These are phyloP conservation scores for Meriones unguiculatus DNA, from an alignment of 2,113 vertebrate species.

Conservation along the genomic window DNA sequence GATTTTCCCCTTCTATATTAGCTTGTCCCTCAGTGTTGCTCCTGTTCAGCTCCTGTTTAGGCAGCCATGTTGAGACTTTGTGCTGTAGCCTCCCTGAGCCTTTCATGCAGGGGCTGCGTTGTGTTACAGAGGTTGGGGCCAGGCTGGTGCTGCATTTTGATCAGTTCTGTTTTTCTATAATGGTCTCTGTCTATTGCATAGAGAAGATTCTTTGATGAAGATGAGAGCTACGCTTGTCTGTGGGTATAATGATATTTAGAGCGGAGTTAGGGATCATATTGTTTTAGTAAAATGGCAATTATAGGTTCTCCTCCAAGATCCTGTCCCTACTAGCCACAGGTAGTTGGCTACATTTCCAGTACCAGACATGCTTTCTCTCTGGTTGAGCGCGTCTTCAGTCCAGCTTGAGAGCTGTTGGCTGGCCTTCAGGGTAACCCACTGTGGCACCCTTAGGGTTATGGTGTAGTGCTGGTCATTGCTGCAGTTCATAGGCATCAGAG, in stretches of 20 bases:
- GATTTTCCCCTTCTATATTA: background rate
- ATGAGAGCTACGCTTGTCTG: background rate
- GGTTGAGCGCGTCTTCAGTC: background rate
- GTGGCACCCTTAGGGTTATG: background rate
- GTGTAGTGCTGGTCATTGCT: background rate
- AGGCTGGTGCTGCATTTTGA: background rate
- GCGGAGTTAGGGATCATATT: background rate
- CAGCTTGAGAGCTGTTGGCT: background rate
- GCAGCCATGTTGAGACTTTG: background rate
- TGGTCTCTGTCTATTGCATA: background rate
- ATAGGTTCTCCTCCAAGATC: background rate
- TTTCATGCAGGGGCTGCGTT: background rate
- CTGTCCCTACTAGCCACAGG: background rate
- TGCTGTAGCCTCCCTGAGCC: background rate
- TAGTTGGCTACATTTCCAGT: background rate
- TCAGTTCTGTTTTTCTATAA: background rate
- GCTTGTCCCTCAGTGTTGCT: background rate
- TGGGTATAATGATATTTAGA: background rate
- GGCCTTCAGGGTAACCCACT: background rate
- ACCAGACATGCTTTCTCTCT: background rate
- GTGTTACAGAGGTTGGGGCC: background rate
- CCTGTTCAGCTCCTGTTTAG: background rate
- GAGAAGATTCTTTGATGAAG: background rate
- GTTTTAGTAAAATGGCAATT: background rate
- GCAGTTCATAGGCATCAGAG: background rate